Evolutionary conservation across 2,888 invertebrate species (phyloP).

Genomic region (Apomyelois bistriatella): DNA sequence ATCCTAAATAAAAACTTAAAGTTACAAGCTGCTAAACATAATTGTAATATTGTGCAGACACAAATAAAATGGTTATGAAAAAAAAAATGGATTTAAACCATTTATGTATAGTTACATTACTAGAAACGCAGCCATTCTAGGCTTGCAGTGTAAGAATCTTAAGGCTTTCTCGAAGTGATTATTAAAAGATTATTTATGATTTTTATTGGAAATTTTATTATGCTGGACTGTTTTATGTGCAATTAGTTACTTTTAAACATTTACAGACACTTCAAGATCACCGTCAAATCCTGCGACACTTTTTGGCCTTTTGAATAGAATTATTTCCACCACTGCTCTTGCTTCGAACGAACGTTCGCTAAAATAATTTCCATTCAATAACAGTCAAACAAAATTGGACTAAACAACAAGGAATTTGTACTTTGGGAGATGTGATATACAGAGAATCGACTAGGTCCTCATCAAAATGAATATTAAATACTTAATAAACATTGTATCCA

Average conservation of each 20-base stretch:
- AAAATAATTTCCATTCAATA: conserved; percentile 78
- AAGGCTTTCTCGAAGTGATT: not conserved
- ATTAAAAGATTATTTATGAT: not conserved
- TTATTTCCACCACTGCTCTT: conserved; percentile 14
- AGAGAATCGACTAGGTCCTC: conserved; percentile 80
- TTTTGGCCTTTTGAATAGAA: conserved; percentile 5
- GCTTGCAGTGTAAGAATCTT: not conserved
- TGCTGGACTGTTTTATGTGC: not conserved
- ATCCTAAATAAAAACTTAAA: conserved; percentile 59
- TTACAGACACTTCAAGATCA: not conserved
- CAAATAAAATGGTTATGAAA: conserved; percentile 43
- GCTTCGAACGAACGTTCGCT: conserved; percentile 43
- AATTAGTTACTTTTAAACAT: not conserved
- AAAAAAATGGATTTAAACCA: conserved; percentile 48
- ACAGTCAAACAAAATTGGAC: conserved; percentile 80
- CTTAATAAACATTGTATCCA: conserved; percentile 77
- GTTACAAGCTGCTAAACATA: conserved; percentile 70
- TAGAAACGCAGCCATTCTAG: conserved; percentile 5
- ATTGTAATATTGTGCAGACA: conserved; percentile 48
- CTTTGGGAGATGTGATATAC: conserved; percentile 81
- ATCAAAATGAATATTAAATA: conserved; percentile 78
- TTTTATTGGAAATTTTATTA: not conserved
- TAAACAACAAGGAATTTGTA: conserved; percentile 82
- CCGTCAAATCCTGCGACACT: not conserved
- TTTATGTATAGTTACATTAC: conserved; percentile 14